These are phyloP conservation scores for Anniella stebbinsi DNA, from an alignment of 2,797 vertebrate genomes.

Conservation along the genomic window DNA sequence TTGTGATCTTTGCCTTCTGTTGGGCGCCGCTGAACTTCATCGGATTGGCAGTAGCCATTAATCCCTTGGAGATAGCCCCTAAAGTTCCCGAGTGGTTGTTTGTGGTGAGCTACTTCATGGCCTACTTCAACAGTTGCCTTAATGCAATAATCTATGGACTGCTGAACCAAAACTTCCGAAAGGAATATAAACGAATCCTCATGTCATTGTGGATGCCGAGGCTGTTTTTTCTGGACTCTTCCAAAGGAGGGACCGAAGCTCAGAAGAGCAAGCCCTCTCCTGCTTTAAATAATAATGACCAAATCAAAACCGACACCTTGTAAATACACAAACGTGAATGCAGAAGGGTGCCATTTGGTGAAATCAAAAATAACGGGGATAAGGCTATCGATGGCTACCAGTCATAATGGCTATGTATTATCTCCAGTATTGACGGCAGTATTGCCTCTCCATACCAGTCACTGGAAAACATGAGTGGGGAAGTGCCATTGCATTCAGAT, in stretches of 20 bases:
- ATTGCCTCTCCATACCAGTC: too few relatives aligned
- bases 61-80: slow-evolving; percentile 82
- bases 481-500: too few relatives aligned
- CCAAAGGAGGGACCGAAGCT: slow-evolving; percentile 83
- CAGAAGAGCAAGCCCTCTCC: slow-evolving; percentile 86
- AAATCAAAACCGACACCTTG: slow-evolving; percentile 81
- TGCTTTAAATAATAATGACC: slow-evolving; percentile 87
- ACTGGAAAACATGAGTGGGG: too few relatives aligned
- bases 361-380: neutral
- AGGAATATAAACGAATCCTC: slow-evolving; percentile 88
- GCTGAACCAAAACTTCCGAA: slow-evolving; percentile 91
- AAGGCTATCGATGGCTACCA: too few relatives aligned
- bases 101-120: slow-evolving; percentile 90
- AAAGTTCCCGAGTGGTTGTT: slow-evolving; percentile 88
- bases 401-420: too few relatives aligned
- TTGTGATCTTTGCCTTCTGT: slow-evolving; percentile 90
- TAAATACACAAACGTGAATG: slow-evolving; percentile 63
- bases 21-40: slow-evolving; percentile 91
- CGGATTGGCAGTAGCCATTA: slow-evolving; percentile 85
- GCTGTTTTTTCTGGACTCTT: slow-evolving; percentile 84
- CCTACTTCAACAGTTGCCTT: slow-evolving; percentile 93
- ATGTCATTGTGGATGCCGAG: slow-evolving; percentile 84
- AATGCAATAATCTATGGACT: slow-evolving; percentile 90
- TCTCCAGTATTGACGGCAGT: too few relatives aligned
- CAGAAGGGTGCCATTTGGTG: slow-evolving; percentile 5